Conservation (phyloP, 2,113 vertebrate genomes). For the Pseudopipra pipra region DNA sequence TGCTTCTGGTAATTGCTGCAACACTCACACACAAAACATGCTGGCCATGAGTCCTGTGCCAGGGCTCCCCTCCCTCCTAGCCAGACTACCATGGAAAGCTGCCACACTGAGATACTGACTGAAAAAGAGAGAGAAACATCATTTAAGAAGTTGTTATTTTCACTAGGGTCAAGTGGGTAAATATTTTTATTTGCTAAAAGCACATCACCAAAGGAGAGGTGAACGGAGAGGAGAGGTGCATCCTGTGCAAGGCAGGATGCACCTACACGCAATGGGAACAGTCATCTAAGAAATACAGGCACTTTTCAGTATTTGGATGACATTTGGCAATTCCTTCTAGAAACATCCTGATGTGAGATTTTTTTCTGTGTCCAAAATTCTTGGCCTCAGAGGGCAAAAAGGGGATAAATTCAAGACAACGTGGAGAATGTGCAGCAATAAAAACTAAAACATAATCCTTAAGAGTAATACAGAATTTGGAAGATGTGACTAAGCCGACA, state of each 20-base stretch:
- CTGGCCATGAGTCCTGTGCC: not conserved
- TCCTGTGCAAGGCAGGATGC: not conserved
- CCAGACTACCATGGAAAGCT: not conserved
- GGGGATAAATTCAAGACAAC: not conserved
- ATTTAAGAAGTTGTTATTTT: not conserved
- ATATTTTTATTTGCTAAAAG: not conserved
- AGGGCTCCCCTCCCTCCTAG: not conserved
- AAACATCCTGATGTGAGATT: not conserved
- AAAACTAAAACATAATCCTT: not conserved
- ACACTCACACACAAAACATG: not conserved
- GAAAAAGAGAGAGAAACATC: not conserved
- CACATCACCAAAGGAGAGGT: not conserved
- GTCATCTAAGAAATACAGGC: not conserved
- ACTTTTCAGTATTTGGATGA: not conserved
- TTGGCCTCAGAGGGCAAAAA: not conserved
- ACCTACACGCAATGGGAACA: not conserved
- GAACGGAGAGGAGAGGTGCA: not conserved
- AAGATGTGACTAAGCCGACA: not conserved
- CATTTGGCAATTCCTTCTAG: not conserved
- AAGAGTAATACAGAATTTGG: not conserved
- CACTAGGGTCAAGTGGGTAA: not conserved
- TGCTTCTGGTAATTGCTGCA: not conserved
- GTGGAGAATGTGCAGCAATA: not conserved
- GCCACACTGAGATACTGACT: not conserved
- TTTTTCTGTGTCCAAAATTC: not conserved